Conservation (phyloP, 2,113 vertebrate genomes). For the Albula goreensis region DNA sequence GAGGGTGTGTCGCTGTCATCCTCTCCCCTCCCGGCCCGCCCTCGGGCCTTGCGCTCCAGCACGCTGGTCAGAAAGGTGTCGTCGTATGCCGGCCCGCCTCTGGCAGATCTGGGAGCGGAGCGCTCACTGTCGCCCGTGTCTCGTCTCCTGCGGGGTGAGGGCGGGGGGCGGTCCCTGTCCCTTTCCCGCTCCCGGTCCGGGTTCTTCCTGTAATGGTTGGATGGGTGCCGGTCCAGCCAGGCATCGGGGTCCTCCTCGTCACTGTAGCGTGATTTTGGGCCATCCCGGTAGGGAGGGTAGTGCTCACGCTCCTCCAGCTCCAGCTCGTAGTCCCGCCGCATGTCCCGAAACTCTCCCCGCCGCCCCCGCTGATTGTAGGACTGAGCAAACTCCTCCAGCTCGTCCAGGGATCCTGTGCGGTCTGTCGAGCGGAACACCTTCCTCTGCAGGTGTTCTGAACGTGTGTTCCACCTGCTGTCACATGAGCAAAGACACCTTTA, state of each 20-base stretch:
- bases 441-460: slow-evolving; percentile 88
- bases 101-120: slow-evolving; percentile 66
- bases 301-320: slow-evolving; percentile 55
- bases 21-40: slow-evolving; percentile 45
- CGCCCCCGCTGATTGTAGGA: slow-evolving; percentile 74
- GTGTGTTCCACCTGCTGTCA: slow-evolving; percentile 83
- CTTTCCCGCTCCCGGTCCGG: slow-evolving; percentile 57
- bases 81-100: slow-evolving; percentile 77
- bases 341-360: slow-evolving; percentile 55
- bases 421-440: slow-evolving; percentile 79
- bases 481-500: background rate
- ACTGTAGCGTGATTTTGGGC: slow-evolving; percentile 37
- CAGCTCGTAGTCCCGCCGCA: slow-evolving; percentile 58
- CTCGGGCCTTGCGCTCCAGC: slow-evolving; percentile 80
- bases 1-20: slow-evolving; percentile 80
- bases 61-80: slow-evolving; percentile 77
- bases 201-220: slow-evolving; percentile 60
- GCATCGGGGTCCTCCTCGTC: slow-evolving; percentile 61
- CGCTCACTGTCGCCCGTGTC: slow-evolving; percentile 80
- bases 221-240: slow-evolving; percentile 52
- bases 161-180: slow-evolving; percentile 33
- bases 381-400: slow-evolving; percentile 87
- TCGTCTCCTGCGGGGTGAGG: slow-evolving; percentile 72
- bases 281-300: slow-evolving; percentile 58
- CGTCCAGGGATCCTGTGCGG: slow-evolving; percentile 85